Conservation (phyloP, 2,113 vertebrate genomes). For the Ranitomeya imitator region DNA sequence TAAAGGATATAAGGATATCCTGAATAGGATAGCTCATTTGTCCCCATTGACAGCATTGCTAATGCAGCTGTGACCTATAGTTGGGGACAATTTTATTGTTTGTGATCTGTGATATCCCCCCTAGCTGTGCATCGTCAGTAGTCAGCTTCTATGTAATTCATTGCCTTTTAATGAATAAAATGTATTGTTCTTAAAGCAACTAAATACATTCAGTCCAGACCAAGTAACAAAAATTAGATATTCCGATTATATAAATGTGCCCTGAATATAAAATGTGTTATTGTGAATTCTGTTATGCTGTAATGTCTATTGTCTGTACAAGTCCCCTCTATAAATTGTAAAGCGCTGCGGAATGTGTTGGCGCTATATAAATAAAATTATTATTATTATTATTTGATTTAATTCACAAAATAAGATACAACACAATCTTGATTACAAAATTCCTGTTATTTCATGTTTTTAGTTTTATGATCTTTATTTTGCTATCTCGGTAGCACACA, state of each 20-base stretch:
- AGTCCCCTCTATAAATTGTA: no score
- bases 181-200: constrained; percentile 10
- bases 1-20: no score
- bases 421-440: no score
- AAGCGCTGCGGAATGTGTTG: no score
- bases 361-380: no score
- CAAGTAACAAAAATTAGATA: background rate
- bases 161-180: background rate
- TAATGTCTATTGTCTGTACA: no score
- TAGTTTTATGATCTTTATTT: no score
- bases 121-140: background rate
- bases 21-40: background rate
- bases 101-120: background rate
- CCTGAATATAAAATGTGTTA: background rate
- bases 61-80: background rate
- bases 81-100: constrained; percentile 31
- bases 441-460: no score
- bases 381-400: no score
- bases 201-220: background rate
- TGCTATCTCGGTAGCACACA: background rate
- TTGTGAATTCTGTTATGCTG: no score
- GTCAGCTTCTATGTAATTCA: background rate
- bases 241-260: background rate
- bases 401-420: background rate
- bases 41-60: background rate